phyloP scores from a whole-genome alignment of 2,888 invertebrate species.

The Athalia circularis region DNA sequence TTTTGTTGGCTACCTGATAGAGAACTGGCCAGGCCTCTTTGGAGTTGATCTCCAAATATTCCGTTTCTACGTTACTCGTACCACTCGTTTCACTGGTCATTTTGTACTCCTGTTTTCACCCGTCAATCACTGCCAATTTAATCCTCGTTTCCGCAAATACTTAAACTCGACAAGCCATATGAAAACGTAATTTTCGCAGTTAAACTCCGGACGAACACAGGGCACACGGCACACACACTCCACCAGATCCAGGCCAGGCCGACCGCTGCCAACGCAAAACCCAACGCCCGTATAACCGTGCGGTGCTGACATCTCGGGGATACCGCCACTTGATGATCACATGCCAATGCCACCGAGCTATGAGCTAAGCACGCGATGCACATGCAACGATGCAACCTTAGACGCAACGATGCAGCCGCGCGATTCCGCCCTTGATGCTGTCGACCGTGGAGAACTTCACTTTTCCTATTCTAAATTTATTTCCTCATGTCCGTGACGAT shows the following conservation, averaged over 20 bases:
- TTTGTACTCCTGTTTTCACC: conserved; percentile 16
- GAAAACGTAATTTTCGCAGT: conserved; percentile 30
- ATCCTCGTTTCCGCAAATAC: neutral
- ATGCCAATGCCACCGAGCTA: neutral
- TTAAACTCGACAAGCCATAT: conserved; percentile 38
- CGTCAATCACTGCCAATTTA: conserved; percentile 29
- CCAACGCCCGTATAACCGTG: conserved; percentile 12
- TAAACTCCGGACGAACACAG: conserved; percentile 38
- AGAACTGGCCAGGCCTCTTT: conserved; percentile 83
- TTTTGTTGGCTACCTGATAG: conserved; percentile 79
- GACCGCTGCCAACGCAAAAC: conserved; percentile 53
- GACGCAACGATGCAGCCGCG: neutral
- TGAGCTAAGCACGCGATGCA: neutral
- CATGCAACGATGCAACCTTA: neutral
- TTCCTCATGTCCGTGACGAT: neutral
- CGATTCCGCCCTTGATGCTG: no score
- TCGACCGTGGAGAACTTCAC: no score
- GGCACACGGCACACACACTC: conserved; percentile 47
- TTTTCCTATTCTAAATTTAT: no score
- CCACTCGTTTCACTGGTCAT: conserved; percentile 45
- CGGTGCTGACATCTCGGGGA: conserved; percentile 57
- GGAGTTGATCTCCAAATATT: conserved; percentile 83
- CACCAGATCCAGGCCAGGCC: conserved; percentile 48
- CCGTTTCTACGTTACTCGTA: conserved; percentile 80
- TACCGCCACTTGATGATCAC: neutral